Evolutionary conservation across 2,797 vertebrate genomes (phyloP).

Genomic region (Taenioides sp.): DNA sequence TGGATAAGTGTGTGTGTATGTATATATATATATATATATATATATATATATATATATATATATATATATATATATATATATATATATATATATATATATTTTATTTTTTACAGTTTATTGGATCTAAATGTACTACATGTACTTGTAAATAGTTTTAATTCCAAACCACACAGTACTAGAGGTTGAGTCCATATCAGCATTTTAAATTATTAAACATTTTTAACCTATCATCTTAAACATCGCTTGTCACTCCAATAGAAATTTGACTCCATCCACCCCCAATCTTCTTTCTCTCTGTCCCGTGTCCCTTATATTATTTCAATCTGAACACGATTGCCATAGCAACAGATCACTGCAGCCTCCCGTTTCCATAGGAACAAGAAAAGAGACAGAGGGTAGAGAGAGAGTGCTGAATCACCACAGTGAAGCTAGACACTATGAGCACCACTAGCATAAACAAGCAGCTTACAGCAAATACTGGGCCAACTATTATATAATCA

Average conservation of each 20-base stretch:
- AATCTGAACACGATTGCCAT: constrained; percentile 76
- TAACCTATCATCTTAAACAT: not conserved
- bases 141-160: too few species aligned
- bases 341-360: constrained; percentile 83
- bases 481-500: constrained; percentile 31
- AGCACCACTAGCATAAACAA: constrained; percentile 56
- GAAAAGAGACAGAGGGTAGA: constrained; percentile 43
- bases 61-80: too few species aligned
- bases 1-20: not conserved
- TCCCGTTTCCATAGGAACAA: constrained; percentile 78
- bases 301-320: constrained; percentile 67
- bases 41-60: too few species aligned
- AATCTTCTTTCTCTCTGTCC: constrained; percentile 59
- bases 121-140: too few species aligned
- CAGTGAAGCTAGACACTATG: constrained; percentile 57
- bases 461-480: constrained; percentile 27
- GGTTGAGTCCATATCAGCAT: not conserved
- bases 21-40: too few species aligned
- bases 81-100: too few species aligned
- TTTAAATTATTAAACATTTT: not conserved
- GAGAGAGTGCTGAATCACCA: constrained; percentile 75
- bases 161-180: not conserved
- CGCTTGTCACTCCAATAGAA: constrained; percentile 30
- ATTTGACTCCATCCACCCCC: constrained; percentile 57
- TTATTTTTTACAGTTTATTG: too few species aligned